Base-by-base conservation (phyloP, 2,888 invertebrate genomes). In the Agrotis exclamationis region DNA sequence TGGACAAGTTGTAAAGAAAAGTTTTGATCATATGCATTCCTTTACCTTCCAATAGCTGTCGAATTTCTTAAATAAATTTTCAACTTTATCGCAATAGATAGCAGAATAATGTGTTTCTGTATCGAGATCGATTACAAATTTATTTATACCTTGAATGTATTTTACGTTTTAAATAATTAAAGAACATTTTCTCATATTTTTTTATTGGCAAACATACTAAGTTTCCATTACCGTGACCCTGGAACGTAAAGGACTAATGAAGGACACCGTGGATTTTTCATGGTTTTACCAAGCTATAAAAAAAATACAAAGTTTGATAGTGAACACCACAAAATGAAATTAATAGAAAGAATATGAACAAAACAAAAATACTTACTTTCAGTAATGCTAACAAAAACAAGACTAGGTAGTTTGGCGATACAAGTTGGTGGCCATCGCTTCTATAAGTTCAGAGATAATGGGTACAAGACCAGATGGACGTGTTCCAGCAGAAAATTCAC, bases 381-480 rank as follows among this genome's bases (percentile, higher is more conserved):
- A 72, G 71, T 72, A 18, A 74, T 50, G 3, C 28, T 65, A 24
- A 60, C 39, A 47, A 24, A 2, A 20, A 57, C 79, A 14, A 76
- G 59, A 24, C 79, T 86, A 63, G 90, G 87, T 4, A 85, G 82
- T 2, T 59, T 79, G 48, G 87, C 87, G 78, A 62, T 91, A 18
- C 58, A 85, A 45, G 80, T 82, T 6, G 86, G 79, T 3, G 79
- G 83, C 0, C 85, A 80, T 67, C 83, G 87, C 3, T 91, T 88
- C 70, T 85, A 86, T 50, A 88, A 85, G 75, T 44, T 63, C 64
- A 16, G 7, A 47, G 44, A 14, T 39, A 56, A 66, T 47, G 86
- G 87, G 0, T 20, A 18, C 3, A 86, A 82, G 54, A 87, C 85
- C 0, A 86, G 87, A 44, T 90, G 90, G 87, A 87, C 86, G 68